Conservation (phyloP, 1,140 invertebrate genomes). For the Atta texana region DNA sequence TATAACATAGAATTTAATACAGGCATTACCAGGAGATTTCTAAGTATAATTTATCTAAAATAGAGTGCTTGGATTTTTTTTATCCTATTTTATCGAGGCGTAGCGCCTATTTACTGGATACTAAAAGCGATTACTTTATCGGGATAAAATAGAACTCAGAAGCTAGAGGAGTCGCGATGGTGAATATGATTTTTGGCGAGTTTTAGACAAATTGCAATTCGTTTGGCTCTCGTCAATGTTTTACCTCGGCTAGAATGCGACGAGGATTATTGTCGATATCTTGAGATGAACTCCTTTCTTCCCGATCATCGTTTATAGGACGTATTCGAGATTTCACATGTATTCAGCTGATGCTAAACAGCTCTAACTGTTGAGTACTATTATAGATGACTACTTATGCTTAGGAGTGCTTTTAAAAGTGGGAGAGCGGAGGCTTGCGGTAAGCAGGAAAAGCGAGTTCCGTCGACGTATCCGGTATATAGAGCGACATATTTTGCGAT, state of each 20-base stretch:
- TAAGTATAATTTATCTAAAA: background rate
- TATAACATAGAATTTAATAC: background rate
- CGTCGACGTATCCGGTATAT: constrained; percentile 66
- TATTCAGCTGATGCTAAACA: constrained; percentile 72
- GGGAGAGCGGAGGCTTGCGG: constrained; percentile 75
- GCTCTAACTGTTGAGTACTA: constrained; percentile 72
- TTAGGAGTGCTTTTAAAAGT: constrained; percentile 83
- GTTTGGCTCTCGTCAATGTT: constrained; percentile 3
- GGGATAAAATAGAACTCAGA: background rate
- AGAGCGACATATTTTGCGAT: constrained; percentile 33
- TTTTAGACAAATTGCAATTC: background rate
- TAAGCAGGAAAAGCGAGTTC: constrained; percentile 85
- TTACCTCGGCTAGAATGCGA: constrained; percentile 6
- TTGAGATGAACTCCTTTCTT: constrained; percentile 53
- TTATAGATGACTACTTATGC: constrained; percentile 80
- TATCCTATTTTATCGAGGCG: background rate
- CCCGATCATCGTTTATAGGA: background rate
- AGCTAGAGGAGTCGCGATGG: background rate
- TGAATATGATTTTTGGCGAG: background rate
- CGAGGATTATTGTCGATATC: constrained; percentile 49
- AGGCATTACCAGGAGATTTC: background rate
- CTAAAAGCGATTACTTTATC: background rate
- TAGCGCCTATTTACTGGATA: background rate
- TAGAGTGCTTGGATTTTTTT: background rate
- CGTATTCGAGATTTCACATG: constrained; percentile 27